Base-by-base conservation (phyloP, 37 sponge, comb jelly and placozoan species). In the Beroe ovata region DNA sequence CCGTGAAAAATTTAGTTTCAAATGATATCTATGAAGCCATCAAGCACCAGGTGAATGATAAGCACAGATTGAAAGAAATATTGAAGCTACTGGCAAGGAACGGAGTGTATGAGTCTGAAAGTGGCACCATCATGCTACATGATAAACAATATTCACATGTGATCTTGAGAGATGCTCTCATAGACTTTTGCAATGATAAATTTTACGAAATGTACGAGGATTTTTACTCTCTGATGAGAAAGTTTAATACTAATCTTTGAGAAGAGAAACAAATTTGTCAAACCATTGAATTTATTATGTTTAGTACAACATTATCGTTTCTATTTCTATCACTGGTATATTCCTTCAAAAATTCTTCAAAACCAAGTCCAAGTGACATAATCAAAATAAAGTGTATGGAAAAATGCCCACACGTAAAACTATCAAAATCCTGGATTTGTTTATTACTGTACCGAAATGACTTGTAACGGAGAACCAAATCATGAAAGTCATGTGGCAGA, bases 361-460 rank as follows among this genome's bases (percentile, higher is more conserved):
- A 16, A 25, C 4, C 19, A 21, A 69, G 32, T 35, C 71, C 71
- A 3, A 29, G 4, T 36, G 38, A 36, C 71, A 69, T 69, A 33
- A 21, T 8, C 6, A 36, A 35, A 19, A 69, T 69, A 69, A 69
- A 69, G 38, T 69, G 71, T 16, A 69, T 69, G 4, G 26, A 69
- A 35, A 36, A 35, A 36, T 69, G 38, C 18, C 71, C 71, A 69
- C 71, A 69, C 11, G 25, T 35, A 14, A 25, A 25, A 19, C 26
- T 36, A 29, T 35, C 71, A 25, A 35, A 14, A 4, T 16, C 36
- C 32, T 69, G 71, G 4, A 69, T 33, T 25, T 29, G 36, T 35
- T 19, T 69, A 19, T 69, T 38, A 36, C 3, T 8, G 32, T 69
- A 69, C 8, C 20, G 19, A 28, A 16, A 69, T 69, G 21, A 25